phyloP scores from a whole-genome alignment of 2,888 invertebrate species.

The Macrosiphum euphorbiae region DNA sequence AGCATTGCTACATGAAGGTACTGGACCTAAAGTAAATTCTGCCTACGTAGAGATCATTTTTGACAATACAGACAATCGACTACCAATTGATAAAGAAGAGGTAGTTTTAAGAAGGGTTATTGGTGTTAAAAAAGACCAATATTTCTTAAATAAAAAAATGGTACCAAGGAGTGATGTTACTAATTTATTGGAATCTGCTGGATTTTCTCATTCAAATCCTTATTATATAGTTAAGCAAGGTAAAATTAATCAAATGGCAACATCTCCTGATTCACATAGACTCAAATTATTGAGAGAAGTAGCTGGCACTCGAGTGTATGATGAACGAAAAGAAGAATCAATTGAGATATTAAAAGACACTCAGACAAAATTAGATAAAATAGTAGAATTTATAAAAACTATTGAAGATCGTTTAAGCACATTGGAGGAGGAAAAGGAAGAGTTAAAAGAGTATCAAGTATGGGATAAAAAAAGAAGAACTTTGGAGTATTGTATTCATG shows the following conservation, averaged over 20 bases:
- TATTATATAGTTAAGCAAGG: slow-evolving; percentile 99
- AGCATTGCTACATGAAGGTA: slow-evolving; percentile 96
- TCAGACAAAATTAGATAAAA: slow-evolving; percentile 86
- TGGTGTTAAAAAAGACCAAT: slow-evolving; percentile 99
- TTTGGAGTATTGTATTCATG: slow-evolving; percentile 97
- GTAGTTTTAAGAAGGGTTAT: slow-evolving; percentile 95
- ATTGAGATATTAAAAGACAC: slow-evolving; percentile 86
- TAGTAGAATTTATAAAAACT: slow-evolving; percentile 94
- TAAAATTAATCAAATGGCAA: slow-evolving; percentile 95
- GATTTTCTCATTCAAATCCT: slow-evolving; percentile 98
- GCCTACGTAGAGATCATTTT: slow-evolving; percentile 99
- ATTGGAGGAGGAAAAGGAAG: slow-evolving; percentile 98
- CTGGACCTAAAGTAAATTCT: slow-evolving; percentile 94
- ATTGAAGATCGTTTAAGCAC: slow-evolving; percentile 97
- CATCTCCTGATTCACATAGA: slow-evolving; percentile 97
- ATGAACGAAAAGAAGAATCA: slow-evolving; percentile 97
- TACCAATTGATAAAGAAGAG: slow-evolving; percentile 98
- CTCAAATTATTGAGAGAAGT: slow-evolving; percentile 95
- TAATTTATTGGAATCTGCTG: slow-evolving; percentile 97
- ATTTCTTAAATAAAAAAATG: slow-evolving; percentile 98
- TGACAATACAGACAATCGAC: slow-evolving; percentile 96
- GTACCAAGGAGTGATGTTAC: slow-evolving; percentile 97
- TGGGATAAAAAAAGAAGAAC: slow-evolving; percentile 96
- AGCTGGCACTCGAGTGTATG: slow-evolving; percentile 98
- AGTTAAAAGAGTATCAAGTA: slow-evolving; percentile 98